Evolutionary conservation across 2,113 vertebrate species (phyloP), one percentile per base, ranked within the genome.

Genomic region (Corydoras sp.): DNA sequence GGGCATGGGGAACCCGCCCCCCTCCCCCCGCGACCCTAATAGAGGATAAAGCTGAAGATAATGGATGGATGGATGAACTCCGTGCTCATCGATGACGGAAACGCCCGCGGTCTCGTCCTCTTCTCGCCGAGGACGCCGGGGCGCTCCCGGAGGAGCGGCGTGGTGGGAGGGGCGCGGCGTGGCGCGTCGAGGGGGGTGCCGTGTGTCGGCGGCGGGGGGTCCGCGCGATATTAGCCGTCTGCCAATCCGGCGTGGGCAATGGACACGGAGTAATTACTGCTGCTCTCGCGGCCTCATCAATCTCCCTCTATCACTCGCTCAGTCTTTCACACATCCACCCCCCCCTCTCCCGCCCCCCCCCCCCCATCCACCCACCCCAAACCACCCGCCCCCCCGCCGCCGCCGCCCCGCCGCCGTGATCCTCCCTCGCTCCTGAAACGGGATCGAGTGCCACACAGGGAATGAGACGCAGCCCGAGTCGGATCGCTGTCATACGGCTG

Each of bases 251-350:
- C 81, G 84, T 85, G 85, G 87, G 84, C 88, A 90, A 88, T 87
- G 88, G 90, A 90, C 88, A 90, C 85, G 79, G 82, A 89, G 90
- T 90, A 90, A 90, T 91, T 91, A 91, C 90, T 89, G 85, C 84
- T 87, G 87, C 88, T 88, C 88, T 89, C 87, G 87, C 88, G 87
- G 86, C 86, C 90, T 91, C 90, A 91, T 91, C 90, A 90, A 91
- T 91, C 89, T 88, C 88, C 83, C 84, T 86, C 86, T 88, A 88
- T 88, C 85, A 62, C 85, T 58, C 76, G 61, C 56, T 68, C 69
- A 32, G 55, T 73, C 70, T 63, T 58, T 48, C 73, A n/a, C 29
- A 10, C 56, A 70, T 62, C 74, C 76, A 76, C 49, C 70, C 14
- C 50, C 54, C 75, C 70, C 49, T 24, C 18, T 2, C 18, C 18